Evolutionary conservation across 2,797 vertebrate genomes (phyloP), one percentile per base, ranked within the genome.

Genomic region (Phoebastria nigripes): DNA sequence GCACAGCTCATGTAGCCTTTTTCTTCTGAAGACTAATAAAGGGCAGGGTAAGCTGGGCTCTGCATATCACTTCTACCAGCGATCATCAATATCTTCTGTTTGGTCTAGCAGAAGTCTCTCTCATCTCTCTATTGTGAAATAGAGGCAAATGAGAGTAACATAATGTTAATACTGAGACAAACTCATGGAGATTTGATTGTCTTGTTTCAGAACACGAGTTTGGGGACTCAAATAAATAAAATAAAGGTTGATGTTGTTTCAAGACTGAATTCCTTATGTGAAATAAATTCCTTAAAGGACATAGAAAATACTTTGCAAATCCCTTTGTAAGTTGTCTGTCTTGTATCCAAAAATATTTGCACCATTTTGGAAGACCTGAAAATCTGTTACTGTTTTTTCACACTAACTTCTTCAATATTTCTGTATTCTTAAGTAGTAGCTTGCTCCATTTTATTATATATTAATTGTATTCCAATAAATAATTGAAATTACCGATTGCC

Each of bases 401-500:
- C 18, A 20, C 5, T 33, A 77, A 52, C 8, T 82, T 91, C 31
- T 83, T 52, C 52, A 87, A 6, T 70, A 78, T 76, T 89, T 87
- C 59, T 81, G 9, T 79, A 37, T 69, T 89, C 58, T 80, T 65
- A 59, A 71, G 41, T 76, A 84, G 41, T 58, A 87, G 28, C 39
- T 84, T 92, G 21, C 35, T 82, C 42, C 12, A 28, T 96, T 96
- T 82, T 88, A 65, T 84, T 74, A 62, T 63, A 39, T 65, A 76
- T 88, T 85, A 87, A 66, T 96, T 78, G 4, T 85, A 51, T 87
- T 87, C 31, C 39, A 58, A 49, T 85, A 94, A 94, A 90, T 90
- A 88, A 88, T 81, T 94, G 33, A 87, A 80, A 88, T 87, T 90
- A 76, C 46, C 76, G 90, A 92, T 81, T 92, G 41, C 58, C 54